Conservation (phyloP, 2,888 invertebrate species). For the Cynaeus angustus region DNA sequence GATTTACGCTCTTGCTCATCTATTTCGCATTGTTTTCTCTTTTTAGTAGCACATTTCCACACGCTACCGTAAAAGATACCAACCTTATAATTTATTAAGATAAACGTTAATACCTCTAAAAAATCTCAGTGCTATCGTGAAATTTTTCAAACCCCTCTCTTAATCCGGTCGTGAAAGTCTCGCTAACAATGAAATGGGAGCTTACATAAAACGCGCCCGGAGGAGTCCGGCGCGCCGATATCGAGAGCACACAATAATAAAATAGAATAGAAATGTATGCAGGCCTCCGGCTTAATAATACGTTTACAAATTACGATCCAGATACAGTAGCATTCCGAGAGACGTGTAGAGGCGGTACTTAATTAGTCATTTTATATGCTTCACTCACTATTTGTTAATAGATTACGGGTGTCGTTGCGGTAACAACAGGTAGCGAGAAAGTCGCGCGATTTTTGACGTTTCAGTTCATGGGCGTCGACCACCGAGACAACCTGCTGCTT, state of each 20-base stretch:
- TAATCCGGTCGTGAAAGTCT: conserved; percentile 58
- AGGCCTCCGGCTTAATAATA: conserved; percentile 68
- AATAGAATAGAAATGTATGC: conserved; percentile 67
- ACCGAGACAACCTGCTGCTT: conserved; percentile 7
- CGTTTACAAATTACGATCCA: conserved; percentile 70
- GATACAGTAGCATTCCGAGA: conserved; percentile 70
- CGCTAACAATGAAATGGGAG: conserved; percentile 43
- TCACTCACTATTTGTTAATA: conserved; percentile 69
- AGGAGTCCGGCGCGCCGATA: conserved; percentile 47
- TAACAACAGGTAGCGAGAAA: conserved; percentile 56
- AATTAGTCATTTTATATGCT: conserved; percentile 70
- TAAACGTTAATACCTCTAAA: no score
- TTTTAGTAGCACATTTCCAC: no score
- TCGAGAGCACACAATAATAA: conserved; percentile 65
- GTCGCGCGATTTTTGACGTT: conserved; percentile 34
- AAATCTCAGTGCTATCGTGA: background rate
- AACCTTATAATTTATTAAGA: no score
- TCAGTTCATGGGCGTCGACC: conserved; percentile 20
- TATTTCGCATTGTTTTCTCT: no score
- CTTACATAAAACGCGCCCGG: conserved; percentile 46
- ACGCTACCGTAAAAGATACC: no score
- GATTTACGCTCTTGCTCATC: no score
- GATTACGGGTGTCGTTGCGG: conserved; percentile 59
- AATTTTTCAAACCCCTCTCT: background rate
- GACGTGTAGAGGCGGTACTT: conserved; percentile 70